phyloP scores from a whole-genome alignment of 2,888 invertebrate genomes.

The Cancer borealis region DNA sequence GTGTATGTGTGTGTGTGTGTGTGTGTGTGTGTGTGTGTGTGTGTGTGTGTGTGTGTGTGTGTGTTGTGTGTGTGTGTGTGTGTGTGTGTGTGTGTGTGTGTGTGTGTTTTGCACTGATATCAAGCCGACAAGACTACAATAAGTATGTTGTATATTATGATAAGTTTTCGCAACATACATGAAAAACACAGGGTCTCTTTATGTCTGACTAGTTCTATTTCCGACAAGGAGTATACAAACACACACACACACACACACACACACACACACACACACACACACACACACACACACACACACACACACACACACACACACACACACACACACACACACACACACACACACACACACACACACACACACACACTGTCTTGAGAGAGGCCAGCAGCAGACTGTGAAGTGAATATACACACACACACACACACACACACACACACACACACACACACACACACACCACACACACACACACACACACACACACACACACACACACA shows the following conservation, averaged over 20 bases:
- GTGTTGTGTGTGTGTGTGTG: not conserved
- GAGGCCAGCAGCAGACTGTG: too few relatives aligned
- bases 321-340: constrained; percentile 7
- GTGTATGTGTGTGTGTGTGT: constrained; percentile 5
- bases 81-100: not conserved
- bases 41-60: constrained; percentile 6
- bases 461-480: not conserved
- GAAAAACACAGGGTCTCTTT: not conserved
- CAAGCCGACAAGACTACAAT: not conserved
- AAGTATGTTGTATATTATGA: not conserved
- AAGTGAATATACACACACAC: not conserved
- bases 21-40: constrained; percentile 11
- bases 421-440: not conserved
- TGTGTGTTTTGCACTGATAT: not conserved
- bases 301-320: not conserved
- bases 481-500: constrained; percentile 20
- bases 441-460: too few relatives aligned
- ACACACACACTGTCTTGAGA: too few relatives aligned
- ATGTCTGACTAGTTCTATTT: not conserved
- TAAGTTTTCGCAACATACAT: not conserved
- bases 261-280: too few relatives aligned
- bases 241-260: not conserved
- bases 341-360: constrained; percentile 14
- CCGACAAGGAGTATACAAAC: not conserved
- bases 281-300: too few relatives aligned